A percentile compares a stretch with the other conserved stretches of the same genome.
phyloP scores from a whole-genome alignment of 2,113 vertebrate genomes.

The Apus apus region DNA sequence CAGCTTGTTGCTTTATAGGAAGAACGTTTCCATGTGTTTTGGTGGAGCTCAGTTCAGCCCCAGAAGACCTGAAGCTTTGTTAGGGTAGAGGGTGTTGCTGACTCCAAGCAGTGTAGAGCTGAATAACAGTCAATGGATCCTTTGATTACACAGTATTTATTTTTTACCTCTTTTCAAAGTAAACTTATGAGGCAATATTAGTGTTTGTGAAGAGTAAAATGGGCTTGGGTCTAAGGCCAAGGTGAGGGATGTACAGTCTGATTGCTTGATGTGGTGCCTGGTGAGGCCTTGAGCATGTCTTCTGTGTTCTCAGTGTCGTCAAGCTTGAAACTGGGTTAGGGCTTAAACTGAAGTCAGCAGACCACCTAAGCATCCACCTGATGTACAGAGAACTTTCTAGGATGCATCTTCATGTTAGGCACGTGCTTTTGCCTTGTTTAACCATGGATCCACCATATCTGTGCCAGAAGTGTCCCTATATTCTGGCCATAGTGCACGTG shows the following conservation, averaged over 20 bases:
- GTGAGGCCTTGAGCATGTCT: not conserved
- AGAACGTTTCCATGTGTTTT: not conserved
- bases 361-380: not conserved
- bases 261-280: not conserved
- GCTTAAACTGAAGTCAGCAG: not conserved
- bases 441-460: not conserved
- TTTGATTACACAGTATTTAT: not conserved
- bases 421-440: not conserved
- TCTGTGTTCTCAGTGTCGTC: not conserved
- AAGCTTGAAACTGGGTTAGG: not conserved
- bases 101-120: not conserved
- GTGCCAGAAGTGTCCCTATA: not conserved
- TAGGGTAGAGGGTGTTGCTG: not conserved
- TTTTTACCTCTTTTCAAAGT: not conserved
- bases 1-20: not conserved
- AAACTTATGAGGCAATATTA: not conserved
- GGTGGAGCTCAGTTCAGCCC: not conserved
- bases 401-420: not conserved
- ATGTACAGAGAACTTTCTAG: not conserved
- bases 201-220: not conserved
- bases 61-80: not conserved
- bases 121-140: not conserved
- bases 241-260: not conserved
- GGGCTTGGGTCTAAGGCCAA: not conserved
- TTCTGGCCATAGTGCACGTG: fast-evolving